These are phyloP conservation scores for Charadrius vociferus DNA, from an alignment of 2,113 vertebrate genomes.

Conservation along the genomic window DNA sequence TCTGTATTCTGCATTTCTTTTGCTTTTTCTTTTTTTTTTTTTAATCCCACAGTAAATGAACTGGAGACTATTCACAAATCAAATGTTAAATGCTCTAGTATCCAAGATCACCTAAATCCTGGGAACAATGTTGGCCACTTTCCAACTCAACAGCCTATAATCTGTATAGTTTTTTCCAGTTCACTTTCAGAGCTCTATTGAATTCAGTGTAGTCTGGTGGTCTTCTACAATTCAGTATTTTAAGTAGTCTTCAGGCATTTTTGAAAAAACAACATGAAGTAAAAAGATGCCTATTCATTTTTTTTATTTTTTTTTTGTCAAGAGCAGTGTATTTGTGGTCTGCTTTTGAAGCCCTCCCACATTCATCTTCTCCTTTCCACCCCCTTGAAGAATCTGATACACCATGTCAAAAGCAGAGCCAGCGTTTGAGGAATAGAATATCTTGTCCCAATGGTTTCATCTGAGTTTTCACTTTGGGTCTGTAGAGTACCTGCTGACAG, in stretches of 20 bases:
- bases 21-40: not conserved
- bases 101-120: conserved; percentile 14
- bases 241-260: not conserved
- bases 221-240: not conserved
- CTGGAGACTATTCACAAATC: not conserved
- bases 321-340: not conserved
- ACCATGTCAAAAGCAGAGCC: conserved; percentile 13
- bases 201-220: not conserved
- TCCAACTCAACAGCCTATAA: not conserved
- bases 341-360: not conserved
- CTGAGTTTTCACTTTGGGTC: not conserved
- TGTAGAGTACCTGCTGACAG: conserved; percentile 15
- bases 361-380: not conserved
- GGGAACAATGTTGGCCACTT: not conserved
- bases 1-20: not conserved
- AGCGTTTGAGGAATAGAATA: not conserved
- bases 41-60: not conserved
- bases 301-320: not conserved
- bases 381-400: not conserved
- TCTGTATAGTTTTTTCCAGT: not conserved
- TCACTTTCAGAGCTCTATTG: not conserved
- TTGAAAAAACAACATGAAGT: not conserved
- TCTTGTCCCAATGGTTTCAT: conserved; percentile 3
- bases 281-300: not conserved
- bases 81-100: not conserved